phyloP scores from a whole-genome alignment of 92 coral and sea anemone genomes.

The Chrysogorgia sp. region DNA sequence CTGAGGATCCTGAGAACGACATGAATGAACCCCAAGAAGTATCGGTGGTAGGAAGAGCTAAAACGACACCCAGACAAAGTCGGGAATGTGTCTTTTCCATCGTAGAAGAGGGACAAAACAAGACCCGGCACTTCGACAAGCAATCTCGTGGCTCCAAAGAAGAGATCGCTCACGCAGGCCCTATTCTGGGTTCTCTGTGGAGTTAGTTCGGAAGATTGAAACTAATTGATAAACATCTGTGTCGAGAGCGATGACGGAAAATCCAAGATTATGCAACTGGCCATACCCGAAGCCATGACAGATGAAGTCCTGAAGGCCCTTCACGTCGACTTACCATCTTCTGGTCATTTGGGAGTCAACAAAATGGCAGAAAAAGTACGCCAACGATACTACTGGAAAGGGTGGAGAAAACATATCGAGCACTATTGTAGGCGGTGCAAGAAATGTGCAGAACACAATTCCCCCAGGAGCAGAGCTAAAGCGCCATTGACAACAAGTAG shows the following conservation, averaged over 20 bases:
- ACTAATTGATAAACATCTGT: not conserved
- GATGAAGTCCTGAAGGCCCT: constrained; percentile 36
- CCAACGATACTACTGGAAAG: constrained; percentile 42
- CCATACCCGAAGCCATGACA: not conserved
- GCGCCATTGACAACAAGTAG: constrained; percentile 7
- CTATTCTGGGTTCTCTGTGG: too few relatives aligned
- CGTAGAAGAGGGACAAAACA: not conserved
- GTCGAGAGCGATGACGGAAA: constrained; percentile 2
- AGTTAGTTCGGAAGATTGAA: not conserved
- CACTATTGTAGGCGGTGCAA: constrained; percentile 30
- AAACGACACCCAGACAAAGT: not conserved
- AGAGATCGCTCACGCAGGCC: not conserved
- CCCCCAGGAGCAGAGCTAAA: constrained; percentile 9
- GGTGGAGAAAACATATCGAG: constrained; percentile 29
- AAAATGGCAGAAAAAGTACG: constrained; percentile 32
- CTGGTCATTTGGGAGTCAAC: constrained; percentile 52
- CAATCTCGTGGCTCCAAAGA: not conserved
- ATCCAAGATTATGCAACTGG: not conserved
- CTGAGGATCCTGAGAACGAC: too few relatives aligned
- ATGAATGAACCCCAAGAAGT: too few relatives aligned
- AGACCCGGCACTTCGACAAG: not conserved
- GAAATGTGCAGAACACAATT: constrained; percentile 19
- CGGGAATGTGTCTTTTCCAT: not conserved
- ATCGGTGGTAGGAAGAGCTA: too few relatives aligned
- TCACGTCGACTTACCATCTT: constrained; percentile 33